Percentiles rank a stretch among this genome's conserved stretches.
These are phyloP conservation scores for Prochilodus magdalenae DNA, from an alignment of 2,113 vertebrate species.

Conservation along the genomic window DNA sequence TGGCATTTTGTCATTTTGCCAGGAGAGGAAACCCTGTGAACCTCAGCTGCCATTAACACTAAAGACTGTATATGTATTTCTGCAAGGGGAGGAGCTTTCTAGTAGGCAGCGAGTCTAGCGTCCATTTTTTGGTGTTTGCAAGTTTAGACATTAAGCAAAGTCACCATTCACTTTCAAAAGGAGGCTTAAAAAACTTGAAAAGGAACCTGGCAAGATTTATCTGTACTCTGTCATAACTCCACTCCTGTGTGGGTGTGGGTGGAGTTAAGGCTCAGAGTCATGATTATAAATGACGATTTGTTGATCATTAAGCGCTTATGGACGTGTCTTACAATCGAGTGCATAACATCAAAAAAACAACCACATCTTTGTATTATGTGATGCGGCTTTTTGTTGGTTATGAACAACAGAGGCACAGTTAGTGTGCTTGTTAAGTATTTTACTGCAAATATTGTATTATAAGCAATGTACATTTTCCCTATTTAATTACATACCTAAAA, in stretches of 20 bases:
- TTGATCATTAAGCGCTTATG: background rate
- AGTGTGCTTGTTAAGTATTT: background rate
- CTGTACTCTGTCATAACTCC: no score
- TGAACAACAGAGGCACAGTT: background rate
- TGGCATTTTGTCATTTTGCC: background rate
- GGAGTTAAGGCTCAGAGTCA: no score
- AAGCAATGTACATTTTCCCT: background rate
- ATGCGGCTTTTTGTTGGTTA: background rate
- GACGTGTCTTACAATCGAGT: background rate
- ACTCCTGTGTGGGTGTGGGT: no score
- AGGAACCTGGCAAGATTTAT: background rate
- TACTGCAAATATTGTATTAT: background rate
- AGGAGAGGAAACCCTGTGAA: background rate
- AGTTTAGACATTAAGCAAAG: no score
- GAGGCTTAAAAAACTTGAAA: background rate
- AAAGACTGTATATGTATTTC: background rate
- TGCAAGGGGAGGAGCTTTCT: background rate
- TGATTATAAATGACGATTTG: background rate
- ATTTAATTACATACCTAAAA: background rate
- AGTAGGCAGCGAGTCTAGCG: background rate
- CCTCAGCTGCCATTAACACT: background rate
- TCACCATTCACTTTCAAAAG: background rate
- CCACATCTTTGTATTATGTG: background rate
- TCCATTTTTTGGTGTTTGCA: no score
- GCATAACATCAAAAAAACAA: background rate